Conservation (phyloP, 2,888 invertebrate genomes). For the Xestobium rufovillosum region DNA sequence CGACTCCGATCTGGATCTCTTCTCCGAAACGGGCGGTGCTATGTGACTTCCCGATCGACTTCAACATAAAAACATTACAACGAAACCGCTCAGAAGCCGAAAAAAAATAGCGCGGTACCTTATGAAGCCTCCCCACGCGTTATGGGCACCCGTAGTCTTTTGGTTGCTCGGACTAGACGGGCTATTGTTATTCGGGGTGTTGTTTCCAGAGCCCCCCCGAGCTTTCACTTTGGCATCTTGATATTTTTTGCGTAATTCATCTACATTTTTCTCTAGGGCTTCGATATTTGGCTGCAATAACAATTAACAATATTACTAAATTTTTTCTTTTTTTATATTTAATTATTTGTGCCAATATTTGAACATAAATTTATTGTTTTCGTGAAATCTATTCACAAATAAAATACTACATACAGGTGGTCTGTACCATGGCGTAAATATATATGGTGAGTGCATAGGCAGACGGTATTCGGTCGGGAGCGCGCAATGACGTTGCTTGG, state of each 20-base stretch:
- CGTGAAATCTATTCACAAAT: not conserved
- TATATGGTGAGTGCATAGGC: too few species aligned
- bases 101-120: too few species aligned
- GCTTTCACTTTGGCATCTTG: conserved; percentile 56
- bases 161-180: conserved; percentile 45
- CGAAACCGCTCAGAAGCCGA: too few species aligned
- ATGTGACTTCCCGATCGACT: conserved; percentile 43
- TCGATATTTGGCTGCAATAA: conserved; percentile 57
- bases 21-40: conserved; percentile 36
- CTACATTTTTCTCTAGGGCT: conserved; percentile 64
- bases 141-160: conserved; percentile 52
- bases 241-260: conserved; percentile 63
- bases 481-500: too few species aligned
- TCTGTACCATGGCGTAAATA: too few species aligned
- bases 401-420: too few species aligned
- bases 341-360: too few species aligned
- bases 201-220: conserved; percentile 46
- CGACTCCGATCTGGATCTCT: conserved; percentile 38
- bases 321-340: too few species aligned
- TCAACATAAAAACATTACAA: too few species aligned
- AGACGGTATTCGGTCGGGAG: too few species aligned
- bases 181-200: conserved; percentile 43
- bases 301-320: conserved; percentile 14
- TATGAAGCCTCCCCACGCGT: conserved; percentile 62
- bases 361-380: too few species aligned